Conservation (phyloP, 2,797 vertebrate genomes). For the Clarias fuscus region DNA sequence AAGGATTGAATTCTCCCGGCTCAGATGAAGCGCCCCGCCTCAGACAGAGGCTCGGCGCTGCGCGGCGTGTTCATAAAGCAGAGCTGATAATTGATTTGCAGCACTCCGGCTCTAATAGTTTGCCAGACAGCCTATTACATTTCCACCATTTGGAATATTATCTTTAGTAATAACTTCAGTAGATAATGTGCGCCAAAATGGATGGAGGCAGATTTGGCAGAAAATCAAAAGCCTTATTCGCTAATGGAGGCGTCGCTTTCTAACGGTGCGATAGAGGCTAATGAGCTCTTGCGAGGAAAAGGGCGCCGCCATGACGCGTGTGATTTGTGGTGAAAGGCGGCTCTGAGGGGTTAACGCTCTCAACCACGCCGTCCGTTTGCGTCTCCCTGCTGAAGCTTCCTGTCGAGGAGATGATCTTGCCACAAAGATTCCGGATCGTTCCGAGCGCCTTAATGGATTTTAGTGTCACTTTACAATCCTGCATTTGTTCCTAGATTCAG, state of each 20-base stretch:
- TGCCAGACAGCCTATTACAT: constrained; percentile 26
- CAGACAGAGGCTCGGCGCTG: neutral
- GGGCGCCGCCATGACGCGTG: neutral
- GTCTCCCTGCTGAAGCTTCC: constrained; percentile 10
- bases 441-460: neutral
- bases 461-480: constrained; percentile 47
- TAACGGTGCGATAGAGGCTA: neutral
- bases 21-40: neutral
- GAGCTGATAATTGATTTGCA: constrained; percentile 24
- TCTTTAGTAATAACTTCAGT: constrained; percentile 61
- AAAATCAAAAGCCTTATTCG: constrained; percentile 49
- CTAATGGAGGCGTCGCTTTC: constrained; percentile 37
- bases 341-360: constrained; percentile 9
- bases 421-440: neutral
- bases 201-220: constrained; percentile 58
- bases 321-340: constrained; percentile 21
- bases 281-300: constrained; percentile 22
- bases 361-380: too few relatives aligned
- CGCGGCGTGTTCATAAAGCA: neutral
- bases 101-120: constrained; percentile 18
- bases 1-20: neutral
- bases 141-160: constrained; percentile 51
- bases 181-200: constrained; percentile 58
- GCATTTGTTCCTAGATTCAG: constrained; percentile 49
- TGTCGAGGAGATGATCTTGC: constrained; percentile 11